phyloP scores from a whole-genome alignment of 1,140 invertebrate genomes.

The Anoplolepis gracilipes region DNA sequence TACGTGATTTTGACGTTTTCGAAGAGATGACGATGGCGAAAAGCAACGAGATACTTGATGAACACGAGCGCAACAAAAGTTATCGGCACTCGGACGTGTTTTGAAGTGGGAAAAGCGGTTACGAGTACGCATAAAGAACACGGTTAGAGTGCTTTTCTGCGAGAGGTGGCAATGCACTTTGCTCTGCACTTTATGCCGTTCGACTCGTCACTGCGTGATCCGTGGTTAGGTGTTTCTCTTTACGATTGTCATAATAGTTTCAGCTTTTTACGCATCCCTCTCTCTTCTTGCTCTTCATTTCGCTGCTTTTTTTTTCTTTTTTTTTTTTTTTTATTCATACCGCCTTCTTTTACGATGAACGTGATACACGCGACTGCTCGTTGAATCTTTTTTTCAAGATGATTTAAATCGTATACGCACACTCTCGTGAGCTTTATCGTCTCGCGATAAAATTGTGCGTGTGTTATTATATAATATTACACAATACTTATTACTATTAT shows the following conservation, averaged over 20 bases:
- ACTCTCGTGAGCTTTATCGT: slow-evolving; percentile 3
- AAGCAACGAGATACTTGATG: not conserved
- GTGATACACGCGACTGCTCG: slow-evolving; percentile 4
- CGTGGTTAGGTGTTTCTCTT: slow-evolving; percentile 45
- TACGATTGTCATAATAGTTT: slow-evolving; percentile 62
- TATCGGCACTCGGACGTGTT: slow-evolving; percentile 47
- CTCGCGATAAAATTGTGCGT: slow-evolving; percentile 18
- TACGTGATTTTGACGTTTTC: slow-evolving; percentile 28
- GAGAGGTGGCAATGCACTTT: slow-evolving; percentile 38
- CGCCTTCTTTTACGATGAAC: slow-evolving; percentile 22
- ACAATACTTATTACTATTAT: too few relatives aligned
- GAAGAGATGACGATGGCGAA: not conserved
- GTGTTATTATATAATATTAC: too few relatives aligned
- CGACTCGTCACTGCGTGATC: slow-evolving; percentile 37
- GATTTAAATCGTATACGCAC: slow-evolving; percentile 21
- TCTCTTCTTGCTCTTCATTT: not conserved
- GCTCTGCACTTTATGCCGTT: slow-evolving; percentile 14
- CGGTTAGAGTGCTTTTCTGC: slow-evolving; percentile 37
- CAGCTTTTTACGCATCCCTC: slow-evolving; percentile 9
- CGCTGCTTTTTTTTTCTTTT: not conserved
- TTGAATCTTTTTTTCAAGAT: not conserved
- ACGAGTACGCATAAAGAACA: slow-evolving; percentile 58
- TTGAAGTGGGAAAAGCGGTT: slow-evolving; percentile 53
- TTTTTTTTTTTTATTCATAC: slow-evolving; percentile 16
- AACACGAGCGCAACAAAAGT: slow-evolving; percentile 31